Base-by-base conservation (phyloP, 2,113 vertebrate species). In the Pimephales promelas region DNA sequence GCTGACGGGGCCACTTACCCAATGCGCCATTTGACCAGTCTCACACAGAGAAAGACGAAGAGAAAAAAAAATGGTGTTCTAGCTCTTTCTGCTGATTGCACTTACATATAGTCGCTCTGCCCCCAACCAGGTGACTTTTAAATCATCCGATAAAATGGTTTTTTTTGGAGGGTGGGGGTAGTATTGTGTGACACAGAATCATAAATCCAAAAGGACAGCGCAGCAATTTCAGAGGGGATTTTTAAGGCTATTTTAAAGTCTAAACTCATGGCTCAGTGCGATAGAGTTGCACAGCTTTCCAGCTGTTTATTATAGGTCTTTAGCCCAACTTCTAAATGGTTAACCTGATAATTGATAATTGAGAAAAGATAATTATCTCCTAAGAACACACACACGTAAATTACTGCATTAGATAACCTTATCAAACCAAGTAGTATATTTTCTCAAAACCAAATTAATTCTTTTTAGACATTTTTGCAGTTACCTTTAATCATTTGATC, bases 1-100 rank as follows among this genome's bases (percentile, higher is more conserved):
- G 87, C 87, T 88, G 87, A 88, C 85, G 22, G 36, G 75, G 74
- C 28, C 82, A 68, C 45, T 64, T 80, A 66, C 43, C 78, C 78
- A 66, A 26, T 43, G 13, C 31, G 3, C 79, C 47, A 54, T 40
- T 36, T 49, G 20, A 74, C 70, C 71, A 73, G 5, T 70, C 47
- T 70, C 72, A 64, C 20, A 83, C 26, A 22, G 81, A 76, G 64
- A 28, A 71, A 66, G 62, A 66, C 5, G 20, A 34, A 31, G 40
- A 40, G 43, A 45, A 1, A 28, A 49, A 61, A 40, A 34, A 45
- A 81, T 13, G 26, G 36, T 45, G 34, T 64, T n/a, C 45, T 24
- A 64, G 62, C 31, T 31, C 47, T 72, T 85, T 85, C 47, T 70
- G 47, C 52, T 68, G 54, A 49, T 84, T 56, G 57, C 84, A 82